phyloP scores from a whole-genome alignment of 2,113 vertebrate genomes.

The Spermophilus dauricus region DNA sequence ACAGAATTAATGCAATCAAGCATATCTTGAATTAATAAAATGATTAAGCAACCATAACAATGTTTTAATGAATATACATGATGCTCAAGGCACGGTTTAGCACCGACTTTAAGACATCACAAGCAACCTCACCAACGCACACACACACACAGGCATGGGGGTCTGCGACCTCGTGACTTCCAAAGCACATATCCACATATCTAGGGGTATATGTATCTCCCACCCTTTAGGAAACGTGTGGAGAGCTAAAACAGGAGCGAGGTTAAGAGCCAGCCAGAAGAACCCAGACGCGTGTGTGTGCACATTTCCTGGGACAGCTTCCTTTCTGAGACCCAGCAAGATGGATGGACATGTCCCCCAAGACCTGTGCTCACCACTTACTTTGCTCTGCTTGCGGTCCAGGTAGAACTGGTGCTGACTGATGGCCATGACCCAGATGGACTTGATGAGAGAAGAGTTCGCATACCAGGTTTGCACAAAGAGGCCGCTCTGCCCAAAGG shows the following conservation, averaged over 20 bases:
- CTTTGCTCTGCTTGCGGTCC: constrained; percentile 98
- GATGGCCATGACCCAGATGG: constrained; percentile 99
- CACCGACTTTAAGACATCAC: constrained; percentile 10
- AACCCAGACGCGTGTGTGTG: background rate
- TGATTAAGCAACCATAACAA: background rate
- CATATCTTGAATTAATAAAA: background rate
- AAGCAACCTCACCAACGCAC: background rate
- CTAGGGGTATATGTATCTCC: too few relatives aligned
- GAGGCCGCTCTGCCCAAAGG: constrained; percentile 96
- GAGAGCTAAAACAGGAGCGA: too few relatives aligned
- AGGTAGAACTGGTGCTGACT: constrained; percentile 99
- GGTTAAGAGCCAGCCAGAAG: fast-evolving
- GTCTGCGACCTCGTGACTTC: background rate
- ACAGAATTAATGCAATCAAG: background rate
- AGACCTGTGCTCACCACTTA: constrained; percentile 86
- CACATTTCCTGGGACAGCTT: constrained; percentile 55
- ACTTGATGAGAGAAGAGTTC: constrained; percentile 98
- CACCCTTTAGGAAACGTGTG: background rate
- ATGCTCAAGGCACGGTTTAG: background rate
- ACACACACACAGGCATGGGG: background rate
- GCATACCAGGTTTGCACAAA: constrained; percentile 99
- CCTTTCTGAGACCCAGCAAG: background rate
- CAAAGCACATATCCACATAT: background rate
- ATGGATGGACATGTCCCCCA: background rate
- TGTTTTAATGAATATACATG: background rate